Base-by-base conservation (phyloP, 1,140 invertebrate genomes). In the Thaumatotibia leucotreta region DNA sequence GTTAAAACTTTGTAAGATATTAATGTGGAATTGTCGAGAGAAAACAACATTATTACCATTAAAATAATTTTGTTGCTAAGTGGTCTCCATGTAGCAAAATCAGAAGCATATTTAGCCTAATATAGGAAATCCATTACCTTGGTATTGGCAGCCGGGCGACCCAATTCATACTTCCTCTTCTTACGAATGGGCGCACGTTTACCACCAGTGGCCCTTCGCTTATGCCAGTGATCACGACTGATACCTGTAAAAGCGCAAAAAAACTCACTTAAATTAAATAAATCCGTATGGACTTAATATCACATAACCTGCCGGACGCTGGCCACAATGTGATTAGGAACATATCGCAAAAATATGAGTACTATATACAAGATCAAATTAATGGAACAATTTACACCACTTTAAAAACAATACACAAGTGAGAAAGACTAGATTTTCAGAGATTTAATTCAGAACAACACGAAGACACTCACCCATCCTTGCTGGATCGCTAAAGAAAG, bases 81-180 rank as follows among this genome's bases (percentile, higher is more conserved):
- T n/a, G n/a, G n/a, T n/a, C n/a, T n/a, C n/a, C n/a, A n/a, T n/a
- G n/a, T n/a, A n/a, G n/a, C n/a, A n/a, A n/a, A n/a, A n/a, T n/a
- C n/a, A n/a, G n/a, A n/a, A n/a, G n/a, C n/a, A n/a, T n/a, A n/a
- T n/a, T n/a, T n/a, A n/a, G n/a, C n/a, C n/a, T n/a, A n/a, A n/a
- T n/a, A n/a, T n/a, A n/a, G 39, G 27, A 29, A 29, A 45, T 9
- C n/a, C 39, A 84, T 86, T 91, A 98, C 96, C 94, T 99, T 99
- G 62, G 99, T 99, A 86, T 99, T 99, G 73, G 99, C 98, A 77
- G 99, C 96, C 70, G 99, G 98, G 77, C 98, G 95, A 81, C 98
- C 98, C 91, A 99, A 95, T 92, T 99, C 98, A 87, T 98, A 99
- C 94, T 99, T 99, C 94, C 98, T 97, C 97, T 99, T 99, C 95